A percentile compares a stretch with the other conserved stretches of the same genome.
Conservation (phyloP, 2,888 invertebrate genomes). For the Frankliniella intonsa region DNA sequence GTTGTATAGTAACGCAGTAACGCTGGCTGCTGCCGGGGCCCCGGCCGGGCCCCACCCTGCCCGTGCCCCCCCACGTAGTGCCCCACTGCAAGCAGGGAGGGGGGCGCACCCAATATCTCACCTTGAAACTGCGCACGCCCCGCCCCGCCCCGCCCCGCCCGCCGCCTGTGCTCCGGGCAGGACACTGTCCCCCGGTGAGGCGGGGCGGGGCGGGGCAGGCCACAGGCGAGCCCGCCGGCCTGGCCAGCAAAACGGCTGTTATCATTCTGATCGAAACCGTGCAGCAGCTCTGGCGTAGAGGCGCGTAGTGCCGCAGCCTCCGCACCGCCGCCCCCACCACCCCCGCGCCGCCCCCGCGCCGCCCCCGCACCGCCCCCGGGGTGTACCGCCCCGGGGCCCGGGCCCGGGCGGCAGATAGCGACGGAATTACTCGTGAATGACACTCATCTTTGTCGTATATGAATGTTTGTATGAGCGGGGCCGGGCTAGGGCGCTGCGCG, state of each 20-base stretch:
- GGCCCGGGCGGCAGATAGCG: slow-evolving; percentile 11
- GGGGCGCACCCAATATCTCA: neutral
- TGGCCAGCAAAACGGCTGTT: neutral
- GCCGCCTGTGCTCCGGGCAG: neutral
- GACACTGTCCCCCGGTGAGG: neutral
- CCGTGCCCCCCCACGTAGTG: no score
- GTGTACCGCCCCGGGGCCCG: neutral
- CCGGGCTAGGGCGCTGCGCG: neutral
- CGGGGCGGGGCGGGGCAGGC: no score
- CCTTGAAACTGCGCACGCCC: neutral
- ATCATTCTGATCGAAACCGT: neutral
- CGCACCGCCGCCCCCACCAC: neutral
- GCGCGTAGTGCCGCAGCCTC: neutral
- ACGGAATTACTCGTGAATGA: slow-evolving; percentile 23
- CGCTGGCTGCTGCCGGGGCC: neutral
- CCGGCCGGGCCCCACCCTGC: no score
- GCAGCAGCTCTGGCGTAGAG: neutral
- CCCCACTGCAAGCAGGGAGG: no score
- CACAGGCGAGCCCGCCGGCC: neutral
- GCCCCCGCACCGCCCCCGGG: neutral
- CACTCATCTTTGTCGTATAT: slow-evolving; percentile 26
- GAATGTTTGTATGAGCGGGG: slow-evolving; percentile 15
- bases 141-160: no score
- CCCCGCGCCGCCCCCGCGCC: neutral
- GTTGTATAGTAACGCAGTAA: slow-evolving; percentile 2